Percentiles rank a stretch among this genome's conserved stretches.
Conservation (phyloP, 2,797 vertebrate genomes). For the Aythya fuligula region DNA sequence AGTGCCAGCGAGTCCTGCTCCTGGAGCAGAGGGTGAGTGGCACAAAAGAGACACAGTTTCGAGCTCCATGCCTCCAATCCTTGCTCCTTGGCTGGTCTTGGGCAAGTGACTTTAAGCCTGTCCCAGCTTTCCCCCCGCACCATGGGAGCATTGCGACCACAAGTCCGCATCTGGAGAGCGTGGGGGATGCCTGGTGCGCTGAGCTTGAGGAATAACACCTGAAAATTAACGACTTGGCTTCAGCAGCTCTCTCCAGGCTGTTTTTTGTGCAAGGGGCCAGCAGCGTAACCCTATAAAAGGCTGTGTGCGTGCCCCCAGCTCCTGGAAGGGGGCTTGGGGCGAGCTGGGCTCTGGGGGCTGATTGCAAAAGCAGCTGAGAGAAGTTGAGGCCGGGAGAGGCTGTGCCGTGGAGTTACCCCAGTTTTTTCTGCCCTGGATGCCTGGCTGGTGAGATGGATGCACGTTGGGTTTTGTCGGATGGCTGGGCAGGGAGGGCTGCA, state of each 20-base stretch:
- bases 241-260: not conserved
- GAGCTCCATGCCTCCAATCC: not conserved
- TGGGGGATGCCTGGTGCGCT: not conserved
- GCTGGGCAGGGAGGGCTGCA: not conserved
- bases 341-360: not conserved
- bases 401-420: not conserved
- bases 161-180: not conserved
- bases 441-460: not conserved
- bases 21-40: not conserved
- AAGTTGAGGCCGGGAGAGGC: not conserved
- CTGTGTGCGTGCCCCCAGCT: too few species aligned
- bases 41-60: not conserved
- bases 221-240: not conserved
- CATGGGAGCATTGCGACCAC: not conserved
- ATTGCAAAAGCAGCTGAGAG: not conserved
- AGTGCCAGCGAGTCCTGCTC: too few species aligned
- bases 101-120: not conserved
- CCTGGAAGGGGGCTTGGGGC: not conserved
- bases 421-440: not conserved
- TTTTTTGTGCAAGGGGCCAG: too few species aligned
- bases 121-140: not conserved
- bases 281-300: not conserved
- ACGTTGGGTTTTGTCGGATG: not conserved
- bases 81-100: not conserved
- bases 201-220: not conserved